A percentile compares a stretch with the other conserved stretches of the same genome.
phyloP scores from a whole-genome alignment of 2,888 invertebrate genomes.

The Andricus curvator region DNA sequence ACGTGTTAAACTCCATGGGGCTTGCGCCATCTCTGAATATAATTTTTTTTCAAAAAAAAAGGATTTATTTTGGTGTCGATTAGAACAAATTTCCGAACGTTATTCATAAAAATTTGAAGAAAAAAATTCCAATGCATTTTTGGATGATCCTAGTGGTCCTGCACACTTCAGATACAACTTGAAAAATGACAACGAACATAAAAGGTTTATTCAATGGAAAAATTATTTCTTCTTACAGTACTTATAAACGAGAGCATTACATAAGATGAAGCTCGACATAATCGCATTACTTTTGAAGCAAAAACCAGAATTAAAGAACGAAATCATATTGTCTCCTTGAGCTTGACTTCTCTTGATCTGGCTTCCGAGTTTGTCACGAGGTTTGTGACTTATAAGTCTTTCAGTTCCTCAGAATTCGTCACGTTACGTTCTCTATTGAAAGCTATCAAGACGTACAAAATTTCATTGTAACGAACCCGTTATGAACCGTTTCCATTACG shows the following conservation, averaged over 20 bases:
- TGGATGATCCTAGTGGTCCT: too few relatives aligned
- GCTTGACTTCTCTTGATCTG: slow-evolving; percentile 2
- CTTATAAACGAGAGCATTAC: neutral
- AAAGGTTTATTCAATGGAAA: too few relatives aligned
- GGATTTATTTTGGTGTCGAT: too few relatives aligned
- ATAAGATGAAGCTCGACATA: slow-evolving; percentile 1
- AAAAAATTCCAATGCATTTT: too few relatives aligned
- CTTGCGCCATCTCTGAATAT: too few relatives aligned
- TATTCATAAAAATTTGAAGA: too few relatives aligned
- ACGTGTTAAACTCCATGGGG: too few relatives aligned
- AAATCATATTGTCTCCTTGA: neutral
- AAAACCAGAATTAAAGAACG: neutral
- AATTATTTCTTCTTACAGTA: too few relatives aligned
- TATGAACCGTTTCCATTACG: slow-evolving; percentile 63
- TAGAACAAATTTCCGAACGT: too few relatives aligned
- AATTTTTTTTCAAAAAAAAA: too few relatives aligned
- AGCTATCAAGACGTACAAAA: neutral
- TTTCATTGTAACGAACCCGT: slow-evolving; percentile 48
- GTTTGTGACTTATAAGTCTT: neutral
- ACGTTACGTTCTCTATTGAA: neutral
- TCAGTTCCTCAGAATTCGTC: slow-evolving; percentile 3
- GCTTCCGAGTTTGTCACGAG: neutral
- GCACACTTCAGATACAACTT: too few relatives aligned
- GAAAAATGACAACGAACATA: too few relatives aligned
- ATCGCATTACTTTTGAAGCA: neutral